Conservation (phyloP, 2,888 invertebrate genomes). For the Troglohyphantes excavatus region DNA sequence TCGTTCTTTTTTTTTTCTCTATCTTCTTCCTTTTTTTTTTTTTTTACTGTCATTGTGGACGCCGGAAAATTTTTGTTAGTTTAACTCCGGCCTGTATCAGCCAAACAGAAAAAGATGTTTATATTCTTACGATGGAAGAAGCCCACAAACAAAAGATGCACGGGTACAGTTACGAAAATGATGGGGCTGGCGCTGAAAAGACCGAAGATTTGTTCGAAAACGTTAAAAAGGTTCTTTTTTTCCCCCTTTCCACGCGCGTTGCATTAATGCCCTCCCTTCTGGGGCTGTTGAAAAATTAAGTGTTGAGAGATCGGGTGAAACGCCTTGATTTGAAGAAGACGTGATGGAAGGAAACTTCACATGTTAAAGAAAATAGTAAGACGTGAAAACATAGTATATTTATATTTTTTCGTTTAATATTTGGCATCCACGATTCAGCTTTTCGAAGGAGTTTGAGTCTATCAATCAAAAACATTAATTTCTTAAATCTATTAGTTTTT, state of each 20-base stretch:
- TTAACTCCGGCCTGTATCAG: conserved; percentile 32
- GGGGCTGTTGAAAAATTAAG: conserved; percentile 75
- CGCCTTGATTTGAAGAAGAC: conserved; percentile 51
- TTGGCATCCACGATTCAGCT: too few relatives aligned
- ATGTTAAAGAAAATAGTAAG: conserved; percentile 13
- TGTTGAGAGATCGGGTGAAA: conserved; percentile 62
- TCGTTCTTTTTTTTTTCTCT: conserved; percentile 29
- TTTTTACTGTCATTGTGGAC: conserved; percentile 23
- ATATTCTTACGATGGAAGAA: conserved; percentile 59
- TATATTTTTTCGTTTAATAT: too few relatives aligned
- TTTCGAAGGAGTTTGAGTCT: too few relatives aligned
- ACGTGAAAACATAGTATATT: background rate
- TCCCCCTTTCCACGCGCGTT: conserved; percentile 7
- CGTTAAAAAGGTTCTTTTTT: conserved; percentile 66
- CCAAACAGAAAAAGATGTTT: conserved; percentile 74
- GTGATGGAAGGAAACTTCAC: background rate
- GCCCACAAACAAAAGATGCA: conserved; percentile 65
- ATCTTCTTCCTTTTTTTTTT: too few relatives aligned
- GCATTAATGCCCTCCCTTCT: conserved; percentile 35
- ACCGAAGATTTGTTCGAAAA: conserved; percentile 72
- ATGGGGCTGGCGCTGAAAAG: conserved; percentile 73
- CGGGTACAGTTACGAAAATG: conserved; percentile 63
- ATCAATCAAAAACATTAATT: too few relatives aligned
- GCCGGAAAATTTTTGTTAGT: conserved; percentile 21
- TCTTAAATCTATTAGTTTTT: too few relatives aligned